A percentile compares a stretch with the other conserved stretches of the same genome.
These are phyloP conservation scores for Onychomys arenicola DNA, from an alignment of 2,797 vertebrate species.

Conservation along the genomic window DNA sequence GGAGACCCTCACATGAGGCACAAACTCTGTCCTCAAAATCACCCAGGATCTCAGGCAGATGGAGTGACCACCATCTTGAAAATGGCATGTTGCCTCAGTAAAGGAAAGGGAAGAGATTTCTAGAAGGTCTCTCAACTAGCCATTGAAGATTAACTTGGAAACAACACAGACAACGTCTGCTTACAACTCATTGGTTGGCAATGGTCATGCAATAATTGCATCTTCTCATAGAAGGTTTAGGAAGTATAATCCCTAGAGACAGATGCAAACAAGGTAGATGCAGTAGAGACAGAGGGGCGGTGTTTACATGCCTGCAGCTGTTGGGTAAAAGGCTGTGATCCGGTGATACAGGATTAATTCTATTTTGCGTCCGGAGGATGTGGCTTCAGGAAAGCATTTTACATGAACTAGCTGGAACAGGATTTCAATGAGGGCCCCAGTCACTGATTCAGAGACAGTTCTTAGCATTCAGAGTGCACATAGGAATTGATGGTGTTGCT, in stretches of 20 bases:
- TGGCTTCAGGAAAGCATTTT: not conserved
- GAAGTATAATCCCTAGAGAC: not conserved
- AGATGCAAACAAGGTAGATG: conserved; percentile 13
- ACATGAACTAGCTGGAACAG: not conserved
- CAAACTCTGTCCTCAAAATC: not conserved
- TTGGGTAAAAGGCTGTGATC: conserved; percentile 7
- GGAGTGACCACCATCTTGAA: not conserved
- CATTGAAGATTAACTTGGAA: conserved; percentile 7
- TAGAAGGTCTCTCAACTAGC: not conserved
- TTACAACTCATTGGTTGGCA: conserved; percentile 2
- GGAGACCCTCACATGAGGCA: not conserved
- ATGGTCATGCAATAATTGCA: not conserved
- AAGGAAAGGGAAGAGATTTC: not conserved
- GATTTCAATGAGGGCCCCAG: not conserved
- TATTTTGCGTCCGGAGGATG: not conserved
- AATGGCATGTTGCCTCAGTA: not conserved
- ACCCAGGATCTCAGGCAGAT: not conserved
- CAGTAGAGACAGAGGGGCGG: not conserved
- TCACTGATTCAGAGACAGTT: not conserved
- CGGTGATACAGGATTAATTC: conserved; percentile 34
- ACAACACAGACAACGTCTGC: not conserved
- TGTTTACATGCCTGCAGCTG: not conserved
- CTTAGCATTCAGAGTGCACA: conserved; percentile 45
- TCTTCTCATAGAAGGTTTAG: not conserved
- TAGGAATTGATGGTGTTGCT: conserved; percentile 16